A percentile compares a stretch with the other conserved stretches of the same genome.
phyloP scores from a whole-genome alignment of 2,113 vertebrate genomes.

The Halcyon senegalensis region DNA sequence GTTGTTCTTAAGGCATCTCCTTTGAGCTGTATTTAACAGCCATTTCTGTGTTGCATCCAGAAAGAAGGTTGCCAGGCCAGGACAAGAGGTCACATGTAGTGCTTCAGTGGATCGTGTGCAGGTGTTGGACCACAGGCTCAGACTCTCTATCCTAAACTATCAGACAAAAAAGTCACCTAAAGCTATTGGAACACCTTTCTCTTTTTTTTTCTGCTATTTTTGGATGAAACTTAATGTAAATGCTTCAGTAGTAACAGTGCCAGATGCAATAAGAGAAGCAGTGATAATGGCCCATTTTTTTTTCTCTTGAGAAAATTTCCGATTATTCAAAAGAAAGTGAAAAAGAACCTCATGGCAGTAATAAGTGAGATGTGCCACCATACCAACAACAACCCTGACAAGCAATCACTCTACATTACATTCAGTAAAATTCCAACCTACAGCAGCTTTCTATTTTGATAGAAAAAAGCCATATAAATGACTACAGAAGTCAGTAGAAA shows the following conservation, averaged over 20 bases:
- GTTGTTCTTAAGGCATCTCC: not conserved
- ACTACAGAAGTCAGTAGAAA: not conserved
- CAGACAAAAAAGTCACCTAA: not conserved
- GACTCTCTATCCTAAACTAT: not conserved
- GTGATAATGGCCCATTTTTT: not conserved
- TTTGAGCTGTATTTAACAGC: not conserved
- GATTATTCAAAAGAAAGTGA: constrained; percentile 24
- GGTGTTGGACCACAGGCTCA: not conserved
- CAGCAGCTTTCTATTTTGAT: not conserved
- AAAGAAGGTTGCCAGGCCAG: not conserved
- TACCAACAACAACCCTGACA: not conserved
- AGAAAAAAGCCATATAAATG: not conserved
- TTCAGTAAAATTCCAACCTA: constrained; percentile 1
- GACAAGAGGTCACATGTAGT: not conserved
- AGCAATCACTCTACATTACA: not conserved
- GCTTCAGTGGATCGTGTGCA: not conserved
- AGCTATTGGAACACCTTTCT: not conserved
- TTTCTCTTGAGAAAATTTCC: constrained; percentile 27
- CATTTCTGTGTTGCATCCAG: not conserved
- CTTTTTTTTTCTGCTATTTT: not conserved
- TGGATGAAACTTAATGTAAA: not conserved
- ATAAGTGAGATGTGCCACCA: constrained; percentile 1
- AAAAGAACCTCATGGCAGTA: constrained; percentile 15
- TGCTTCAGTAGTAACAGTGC: not conserved
- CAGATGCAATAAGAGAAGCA: constrained; percentile 35